phyloP scores from a whole-genome alignment of 2,113 vertebrate genomes.

The Protobothrops mucrosquamatus region DNA sequence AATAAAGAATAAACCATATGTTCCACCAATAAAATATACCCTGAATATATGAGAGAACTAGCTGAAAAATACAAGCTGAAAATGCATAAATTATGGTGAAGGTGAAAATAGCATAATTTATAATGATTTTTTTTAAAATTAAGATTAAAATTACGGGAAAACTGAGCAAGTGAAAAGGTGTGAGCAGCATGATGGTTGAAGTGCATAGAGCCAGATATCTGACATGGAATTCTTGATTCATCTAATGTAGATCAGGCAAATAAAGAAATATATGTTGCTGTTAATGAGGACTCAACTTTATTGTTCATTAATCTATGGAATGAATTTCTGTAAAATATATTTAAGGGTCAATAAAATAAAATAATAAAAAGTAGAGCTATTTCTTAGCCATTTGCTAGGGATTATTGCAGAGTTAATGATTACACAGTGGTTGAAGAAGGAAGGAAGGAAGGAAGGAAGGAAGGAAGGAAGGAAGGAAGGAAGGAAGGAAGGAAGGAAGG shows the following conservation, averaged over 20 bases:
- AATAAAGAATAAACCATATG: background rate
- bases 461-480: conserved; percentile 24
- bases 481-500: background rate
- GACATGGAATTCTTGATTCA: background rate
- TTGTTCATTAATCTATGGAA: background rate
- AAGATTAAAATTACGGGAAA: background rate
- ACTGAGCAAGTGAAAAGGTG: background rate
- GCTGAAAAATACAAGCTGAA: background rate
- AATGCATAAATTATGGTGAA: accelerated
- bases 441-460: background rate
- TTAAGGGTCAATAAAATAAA: conserved; percentile 30
- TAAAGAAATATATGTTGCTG: conserved; percentile 3
- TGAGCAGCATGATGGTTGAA: background rate
- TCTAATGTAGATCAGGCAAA: background rate
- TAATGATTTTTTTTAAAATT: background rate
- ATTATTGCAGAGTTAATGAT: background rate
- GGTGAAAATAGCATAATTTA: accelerated
- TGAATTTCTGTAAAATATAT: conserved; percentile 6
- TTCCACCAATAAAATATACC: background rate
- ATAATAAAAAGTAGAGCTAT: background rate
- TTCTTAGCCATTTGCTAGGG: conserved; percentile 37
- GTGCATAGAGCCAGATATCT: background rate
- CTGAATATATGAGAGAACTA: background rate
- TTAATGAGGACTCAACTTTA: background rate
- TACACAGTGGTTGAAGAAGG: conserved; percentile 23